A percentile compares a stretch with the other conserved stretches of the same genome.
phyloP scores from a whole-genome alignment of 2,888 invertebrate species.

The Melitaea athalia region DNA sequence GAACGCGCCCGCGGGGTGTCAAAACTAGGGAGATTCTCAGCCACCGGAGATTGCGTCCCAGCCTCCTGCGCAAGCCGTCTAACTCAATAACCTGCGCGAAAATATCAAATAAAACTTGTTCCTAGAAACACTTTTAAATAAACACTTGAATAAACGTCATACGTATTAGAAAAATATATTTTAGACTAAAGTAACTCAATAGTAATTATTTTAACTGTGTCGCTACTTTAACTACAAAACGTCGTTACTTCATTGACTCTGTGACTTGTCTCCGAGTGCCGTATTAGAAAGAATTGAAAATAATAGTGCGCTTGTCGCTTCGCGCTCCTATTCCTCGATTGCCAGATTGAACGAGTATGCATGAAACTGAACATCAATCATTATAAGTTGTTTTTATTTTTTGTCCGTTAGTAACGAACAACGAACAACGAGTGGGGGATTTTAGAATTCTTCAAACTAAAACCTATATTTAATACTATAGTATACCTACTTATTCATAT shows the following conservation, averaged over 20 bases:
- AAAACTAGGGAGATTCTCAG: slow-evolving; percentile 46
- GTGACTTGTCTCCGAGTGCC: slow-evolving; percentile 59
- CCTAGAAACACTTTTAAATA: slow-evolving; percentile 62
- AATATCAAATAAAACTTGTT: slow-evolving; percentile 69
- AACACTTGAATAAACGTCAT: slow-evolving; percentile 41
- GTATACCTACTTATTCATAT: too few species aligned
- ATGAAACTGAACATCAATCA: slow-evolving; percentile 75
- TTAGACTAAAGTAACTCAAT: slow-evolving; percentile 49
- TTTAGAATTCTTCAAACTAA: slow-evolving; percentile 40
- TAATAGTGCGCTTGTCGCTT: slow-evolving; percentile 59
- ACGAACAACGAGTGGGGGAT: slow-evolving; percentile 53
- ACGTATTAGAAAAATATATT: neutral
- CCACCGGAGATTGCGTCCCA: slow-evolving; percentile 77
- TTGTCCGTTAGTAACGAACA: slow-evolving; percentile 54
- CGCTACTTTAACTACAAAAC: slow-evolving; percentile 43
- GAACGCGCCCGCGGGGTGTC: slow-evolving; percentile 35
- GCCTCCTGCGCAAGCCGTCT: slow-evolving; percentile 73
- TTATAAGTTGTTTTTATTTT: slow-evolving; percentile 70
- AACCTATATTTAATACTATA: too few species aligned
- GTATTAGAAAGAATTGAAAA: slow-evolving; percentile 64
- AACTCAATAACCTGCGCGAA: slow-evolving; percentile 77
- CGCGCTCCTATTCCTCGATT: slow-evolving; percentile 70
- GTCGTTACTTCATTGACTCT: slow-evolving; percentile 48
- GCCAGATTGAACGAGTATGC: slow-evolving; percentile 67
- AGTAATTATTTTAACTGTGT: too few species aligned